phyloP scores from a whole-genome alignment of 2,113 vertebrate species.

The Gorsachius goisagi region DNA sequence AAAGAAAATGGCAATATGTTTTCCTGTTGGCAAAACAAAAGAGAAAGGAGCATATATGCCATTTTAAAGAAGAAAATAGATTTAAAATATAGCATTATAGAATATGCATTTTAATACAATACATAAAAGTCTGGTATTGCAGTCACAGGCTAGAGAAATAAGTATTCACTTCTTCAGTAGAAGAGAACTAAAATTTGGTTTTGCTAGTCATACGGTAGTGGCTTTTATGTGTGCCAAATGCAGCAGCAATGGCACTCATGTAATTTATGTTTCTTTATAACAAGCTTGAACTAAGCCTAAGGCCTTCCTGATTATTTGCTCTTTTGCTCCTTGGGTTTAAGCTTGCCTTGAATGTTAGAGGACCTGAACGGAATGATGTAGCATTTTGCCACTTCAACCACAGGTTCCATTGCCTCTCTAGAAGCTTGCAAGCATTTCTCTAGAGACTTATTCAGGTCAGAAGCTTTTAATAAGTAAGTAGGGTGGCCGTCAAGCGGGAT shows the following conservation, averaged over 20 bases:
- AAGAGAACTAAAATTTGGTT: neutral
- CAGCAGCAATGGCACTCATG: neutral
- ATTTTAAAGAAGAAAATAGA: neutral
- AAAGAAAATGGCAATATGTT: neutral
- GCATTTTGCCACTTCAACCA: neutral
- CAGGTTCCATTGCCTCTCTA: neutral
- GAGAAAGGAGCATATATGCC: neutral
- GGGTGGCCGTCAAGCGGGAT: neutral
- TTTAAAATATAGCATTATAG: neutral
- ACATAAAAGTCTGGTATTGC: neutral
- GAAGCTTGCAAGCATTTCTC: conserved; percentile 4
- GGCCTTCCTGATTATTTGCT: neutral
- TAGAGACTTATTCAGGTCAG: conserved; percentile 17
- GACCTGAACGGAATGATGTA: neutral
- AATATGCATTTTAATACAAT: neutral
- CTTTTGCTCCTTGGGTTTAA: neutral
- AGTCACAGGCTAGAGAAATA: neutral
- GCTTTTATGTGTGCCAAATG: neutral
- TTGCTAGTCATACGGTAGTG: neutral
- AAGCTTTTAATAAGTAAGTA: conserved; percentile 53
- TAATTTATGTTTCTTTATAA: neutral
- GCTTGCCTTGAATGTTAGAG: neutral
- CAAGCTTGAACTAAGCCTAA: neutral
- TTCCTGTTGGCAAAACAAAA: neutral
- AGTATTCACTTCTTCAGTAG: neutral